Conservation (phyloP, 2,888 invertebrate species). For the Latheticus oryzae region DNA sequence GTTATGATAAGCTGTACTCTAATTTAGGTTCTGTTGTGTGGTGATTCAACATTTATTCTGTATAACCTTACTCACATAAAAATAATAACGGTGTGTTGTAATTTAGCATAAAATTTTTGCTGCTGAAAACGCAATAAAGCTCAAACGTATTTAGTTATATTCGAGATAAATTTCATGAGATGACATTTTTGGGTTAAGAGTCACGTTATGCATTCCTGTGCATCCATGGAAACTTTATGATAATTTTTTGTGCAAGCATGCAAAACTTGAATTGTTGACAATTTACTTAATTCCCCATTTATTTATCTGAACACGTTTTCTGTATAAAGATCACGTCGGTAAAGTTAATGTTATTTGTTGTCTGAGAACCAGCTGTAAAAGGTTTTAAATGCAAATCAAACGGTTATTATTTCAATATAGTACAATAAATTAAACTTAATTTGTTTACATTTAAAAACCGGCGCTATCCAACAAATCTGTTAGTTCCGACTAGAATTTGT, state of each 20-base stretch:
- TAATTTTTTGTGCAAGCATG: conserved; percentile 47
- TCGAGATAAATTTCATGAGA: conserved; percentile 18
- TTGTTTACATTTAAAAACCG: conserved; percentile 40
- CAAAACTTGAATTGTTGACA: conserved; percentile 46
- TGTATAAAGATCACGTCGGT: conserved; percentile 42
- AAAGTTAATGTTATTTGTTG: conserved; percentile 39
- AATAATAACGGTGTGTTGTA: conserved; percentile 28
- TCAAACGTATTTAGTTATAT: conserved; percentile 3
- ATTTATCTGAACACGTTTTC: conserved; percentile 47
- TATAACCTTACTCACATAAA: too few relatives aligned
- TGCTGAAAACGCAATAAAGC: conserved; percentile 11
- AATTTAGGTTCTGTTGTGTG: too few relatives aligned
- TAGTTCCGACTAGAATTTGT: conserved; percentile 46
- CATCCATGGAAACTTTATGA: conserved; percentile 47
- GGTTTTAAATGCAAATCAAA: conserved; percentile 42
- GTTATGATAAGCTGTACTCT: too few relatives aligned
- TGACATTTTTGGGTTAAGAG: conserved; percentile 37
- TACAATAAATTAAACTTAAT: conserved; percentile 38
- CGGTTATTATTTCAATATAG: conserved; percentile 39
- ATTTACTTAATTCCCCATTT: conserved; percentile 53
- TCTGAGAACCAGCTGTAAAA: conserved; percentile 40
- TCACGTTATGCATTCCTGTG: conserved; percentile 40
- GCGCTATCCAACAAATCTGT: conserved; percentile 42
- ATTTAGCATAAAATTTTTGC: conserved; percentile 6
- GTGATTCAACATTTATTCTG: too few relatives aligned